Conservation (phyloP, 2,113 vertebrate species). For the Neodontobutis hainanensis region DNA sequence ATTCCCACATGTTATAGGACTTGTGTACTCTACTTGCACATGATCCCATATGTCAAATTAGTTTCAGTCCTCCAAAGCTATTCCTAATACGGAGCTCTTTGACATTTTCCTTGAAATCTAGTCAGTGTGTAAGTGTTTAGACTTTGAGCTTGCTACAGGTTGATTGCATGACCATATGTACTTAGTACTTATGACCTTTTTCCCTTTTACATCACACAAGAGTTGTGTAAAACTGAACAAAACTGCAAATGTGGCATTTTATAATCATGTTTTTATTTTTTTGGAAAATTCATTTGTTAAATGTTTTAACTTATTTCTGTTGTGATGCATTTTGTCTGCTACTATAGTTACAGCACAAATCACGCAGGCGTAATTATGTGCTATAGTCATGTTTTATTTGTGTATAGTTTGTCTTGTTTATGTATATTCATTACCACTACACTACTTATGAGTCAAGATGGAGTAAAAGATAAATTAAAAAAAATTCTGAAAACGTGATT, state of each 20-base stretch:
- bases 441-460: conserved; percentile 19
- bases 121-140: conserved; percentile 28
- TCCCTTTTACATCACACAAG: conserved; percentile 17
- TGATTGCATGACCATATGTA: conserved; percentile 23
- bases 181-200: conserved; percentile 27
- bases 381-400: conserved; percentile 38
- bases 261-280: conserved; percentile 38
- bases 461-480: conserved; percentile 56
- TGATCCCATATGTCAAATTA: neutral
- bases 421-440: conserved; percentile 32
- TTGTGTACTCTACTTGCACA: conserved; percentile 22
- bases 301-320: conserved; percentile 28
- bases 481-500: conserved; percentile 73
- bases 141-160: conserved; percentile 12
- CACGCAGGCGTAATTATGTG: conserved; percentile 68
- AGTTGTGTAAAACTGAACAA: conserved; percentile 4
- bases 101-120: conserved; percentile 36
- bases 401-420: conserved; percentile 34
- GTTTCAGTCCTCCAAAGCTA: neutral
- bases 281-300: conserved; percentile 34
- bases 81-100: conserved; percentile 13
- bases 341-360: conserved; percentile 46
- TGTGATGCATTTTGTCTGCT: conserved; percentile 31
- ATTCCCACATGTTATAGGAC: conserved; percentile 7
- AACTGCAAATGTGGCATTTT: conserved; percentile 32